phyloP scores from a whole-genome alignment of 2,113 vertebrate species.

The Ammospiza nelsoni region DNA sequence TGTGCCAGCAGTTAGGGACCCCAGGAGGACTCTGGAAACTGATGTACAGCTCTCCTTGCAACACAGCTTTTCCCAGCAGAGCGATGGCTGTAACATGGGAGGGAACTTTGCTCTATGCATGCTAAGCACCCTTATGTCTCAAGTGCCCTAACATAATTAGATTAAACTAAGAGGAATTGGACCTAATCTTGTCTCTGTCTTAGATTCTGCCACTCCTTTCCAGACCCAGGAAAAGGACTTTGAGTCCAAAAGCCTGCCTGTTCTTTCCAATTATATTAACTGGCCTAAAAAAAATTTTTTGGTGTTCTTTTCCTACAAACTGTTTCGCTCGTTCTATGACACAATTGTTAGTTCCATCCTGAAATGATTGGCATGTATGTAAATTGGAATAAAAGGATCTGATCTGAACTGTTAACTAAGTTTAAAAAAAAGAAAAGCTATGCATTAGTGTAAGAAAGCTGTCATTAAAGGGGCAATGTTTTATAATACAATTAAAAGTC shows the following conservation, averaged over 20 bases:
- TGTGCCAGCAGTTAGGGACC: neutral
- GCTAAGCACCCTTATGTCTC: neutral
- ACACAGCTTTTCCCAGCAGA: neutral
- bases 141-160: conserved; percentile 2
- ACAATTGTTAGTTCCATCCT: neutral
- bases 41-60: neutral
- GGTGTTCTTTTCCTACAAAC: neutral
- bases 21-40: neutral
- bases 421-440: neutral
- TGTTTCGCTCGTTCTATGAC: neutral
- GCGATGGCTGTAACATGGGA: neutral
- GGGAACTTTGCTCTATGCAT: neutral
- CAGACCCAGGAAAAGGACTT: neutral
- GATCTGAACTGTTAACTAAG: neutral
- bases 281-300: neutral
- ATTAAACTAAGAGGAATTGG: conserved; percentile 11
- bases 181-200: neutral
- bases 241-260: neutral
- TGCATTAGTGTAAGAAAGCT: neutral
- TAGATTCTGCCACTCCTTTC: neutral
- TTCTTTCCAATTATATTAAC: neutral
- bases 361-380: neutral
- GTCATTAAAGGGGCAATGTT: neutral
- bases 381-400: neutral
- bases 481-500: neutral